A percentile compares a stretch with the other conserved stretches of the same genome.
Conservation (phyloP, 2,113 vertebrate species). For the Erythrolamprus reginae region DNA sequence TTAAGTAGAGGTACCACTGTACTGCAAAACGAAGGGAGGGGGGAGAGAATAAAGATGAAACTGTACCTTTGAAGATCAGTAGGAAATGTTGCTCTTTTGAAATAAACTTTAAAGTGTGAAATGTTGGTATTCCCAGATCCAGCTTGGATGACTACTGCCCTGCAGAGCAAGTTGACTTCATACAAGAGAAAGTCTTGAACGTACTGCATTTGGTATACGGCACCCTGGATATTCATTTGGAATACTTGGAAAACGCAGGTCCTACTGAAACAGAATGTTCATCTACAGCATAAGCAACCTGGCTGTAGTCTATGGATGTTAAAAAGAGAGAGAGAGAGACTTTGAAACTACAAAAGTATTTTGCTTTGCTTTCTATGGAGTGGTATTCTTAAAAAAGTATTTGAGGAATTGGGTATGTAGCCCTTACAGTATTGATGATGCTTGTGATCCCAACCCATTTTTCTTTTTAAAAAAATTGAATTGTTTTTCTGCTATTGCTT, state of each 20-base stretch:
- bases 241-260: conserved; percentile 66
- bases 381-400: neutral
- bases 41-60: neutral
- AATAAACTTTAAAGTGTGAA: neutral
- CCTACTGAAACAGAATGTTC: conserved; percentile 38
- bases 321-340: neutral
- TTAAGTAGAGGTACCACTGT: too few species aligned
- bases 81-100: neutral
- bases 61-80: neutral
- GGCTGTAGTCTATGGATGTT: conserved; percentile 17
- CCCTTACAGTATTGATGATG: neutral
- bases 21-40: neutral
- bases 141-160: conserved; percentile 98
- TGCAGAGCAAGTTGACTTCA: conserved; percentile 84
- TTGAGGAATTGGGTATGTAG: neutral
- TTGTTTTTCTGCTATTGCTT: neutral
- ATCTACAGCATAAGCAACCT: neutral
- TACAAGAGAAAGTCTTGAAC: conserved; percentile 80
- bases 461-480: neutral
- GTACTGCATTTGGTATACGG: conserved; percentile 75
- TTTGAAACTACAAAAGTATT: neutral
- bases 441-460: neutral
- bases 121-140: conserved; percentile 70
- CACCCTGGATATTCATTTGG: conserved; percentile 78
- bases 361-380: neutral